phyloP scores from a whole-genome alignment of 1,140 invertebrate genomes.

The Diachasma alloeum region DNA sequence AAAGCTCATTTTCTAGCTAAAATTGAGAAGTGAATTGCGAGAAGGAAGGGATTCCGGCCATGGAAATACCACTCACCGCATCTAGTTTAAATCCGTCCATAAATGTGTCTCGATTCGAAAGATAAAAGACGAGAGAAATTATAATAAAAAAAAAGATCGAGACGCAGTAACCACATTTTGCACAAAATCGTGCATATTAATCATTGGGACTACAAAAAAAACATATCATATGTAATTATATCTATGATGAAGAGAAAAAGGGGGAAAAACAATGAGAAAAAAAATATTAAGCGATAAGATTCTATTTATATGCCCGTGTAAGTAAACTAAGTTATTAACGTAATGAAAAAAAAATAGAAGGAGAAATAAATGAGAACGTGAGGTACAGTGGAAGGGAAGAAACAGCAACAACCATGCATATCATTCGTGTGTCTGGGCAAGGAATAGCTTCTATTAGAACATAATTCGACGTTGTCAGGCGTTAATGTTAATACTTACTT shows the following conservation, averaged over 20 bases:
- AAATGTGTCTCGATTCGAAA: slow-evolving; percentile 51
- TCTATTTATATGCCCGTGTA: slow-evolving; percentile 61
- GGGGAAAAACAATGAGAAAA: slow-evolving; percentile 28
- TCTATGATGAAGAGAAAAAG: slow-evolving; percentile 13
- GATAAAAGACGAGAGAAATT: neutral
- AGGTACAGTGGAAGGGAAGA: slow-evolving; percentile 8
- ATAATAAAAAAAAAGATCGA: slow-evolving; percentile 34
- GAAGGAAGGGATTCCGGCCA: slow-evolving; percentile 34
- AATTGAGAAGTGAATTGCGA: neutral
- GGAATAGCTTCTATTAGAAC: slow-evolving; percentile 57
- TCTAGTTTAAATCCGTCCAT: slow-evolving; percentile 66
- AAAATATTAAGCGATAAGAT: slow-evolving; percentile 64
- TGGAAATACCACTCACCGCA: slow-evolving; percentile 51
- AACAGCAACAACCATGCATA: slow-evolving; percentile 56
- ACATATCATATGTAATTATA: slow-evolving; percentile 65
- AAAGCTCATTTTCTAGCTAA: neutral
- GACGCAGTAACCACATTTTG: slow-evolving; percentile 43
- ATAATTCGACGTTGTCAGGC: slow-evolving; percentile 59
- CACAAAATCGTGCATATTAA: slow-evolving; percentile 65
- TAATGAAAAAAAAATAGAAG: neutral
- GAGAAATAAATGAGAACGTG: slow-evolving; percentile 1
- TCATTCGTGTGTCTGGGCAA: slow-evolving; percentile 63
- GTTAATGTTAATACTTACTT: slow-evolving; percentile 63
- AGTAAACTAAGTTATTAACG: slow-evolving; percentile 28
- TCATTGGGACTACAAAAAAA: slow-evolving; percentile 67